Conservation (phyloP, 2,888 invertebrate species). For the Drosophila mimica region DNA sequence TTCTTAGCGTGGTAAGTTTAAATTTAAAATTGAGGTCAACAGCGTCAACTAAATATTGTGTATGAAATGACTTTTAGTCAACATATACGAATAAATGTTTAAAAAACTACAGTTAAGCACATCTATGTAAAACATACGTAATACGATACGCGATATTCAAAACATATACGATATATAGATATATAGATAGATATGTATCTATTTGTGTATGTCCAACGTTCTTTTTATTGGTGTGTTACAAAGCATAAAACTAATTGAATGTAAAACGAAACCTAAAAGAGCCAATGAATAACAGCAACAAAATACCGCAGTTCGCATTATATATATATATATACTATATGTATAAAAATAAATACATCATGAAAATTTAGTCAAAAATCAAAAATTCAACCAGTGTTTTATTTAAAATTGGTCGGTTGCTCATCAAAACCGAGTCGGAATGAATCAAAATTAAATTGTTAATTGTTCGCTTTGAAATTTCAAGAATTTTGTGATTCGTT, state of each 20-base stretch:
- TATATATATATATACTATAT: conserved; percentile 35
- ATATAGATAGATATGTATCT: conserved; percentile 6
- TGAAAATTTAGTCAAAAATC: conserved; percentile 79
- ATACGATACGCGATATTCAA: conserved; percentile 17
- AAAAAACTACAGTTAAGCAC: conserved; percentile 39
- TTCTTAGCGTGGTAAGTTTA: conserved; percentile 68
- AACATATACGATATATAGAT: background rate
- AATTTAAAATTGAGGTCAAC: conserved; percentile 56
- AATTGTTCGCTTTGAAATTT: too few relatives aligned
- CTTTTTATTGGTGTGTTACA: conserved; percentile 28
- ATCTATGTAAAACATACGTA: conserved; percentile 22
- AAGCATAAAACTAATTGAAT: conserved; percentile 42
- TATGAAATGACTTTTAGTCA: conserved; percentile 46
- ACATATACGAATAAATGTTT: conserved; percentile 51
- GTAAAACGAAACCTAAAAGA: conserved; percentile 30
- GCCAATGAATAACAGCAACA: conserved; percentile 21
- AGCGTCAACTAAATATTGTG: conserved; percentile 36
- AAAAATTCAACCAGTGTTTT: conserved; percentile 39
- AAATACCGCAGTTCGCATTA: conserved; percentile 48
- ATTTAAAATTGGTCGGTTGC: conserved; percentile 3
- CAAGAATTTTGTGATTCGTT: too few relatives aligned
- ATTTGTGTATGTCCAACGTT: conserved; percentile 23
- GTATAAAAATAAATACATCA: conserved; percentile 71
- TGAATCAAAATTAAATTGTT: background rate
- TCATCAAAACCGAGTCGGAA: background rate